Percentiles rank a stretch among this genome's conserved stretches.
Evolutionary conservation across 2,797 vertebrate species (phyloP).

Genomic region (Sebastes vulpes): DNA sequence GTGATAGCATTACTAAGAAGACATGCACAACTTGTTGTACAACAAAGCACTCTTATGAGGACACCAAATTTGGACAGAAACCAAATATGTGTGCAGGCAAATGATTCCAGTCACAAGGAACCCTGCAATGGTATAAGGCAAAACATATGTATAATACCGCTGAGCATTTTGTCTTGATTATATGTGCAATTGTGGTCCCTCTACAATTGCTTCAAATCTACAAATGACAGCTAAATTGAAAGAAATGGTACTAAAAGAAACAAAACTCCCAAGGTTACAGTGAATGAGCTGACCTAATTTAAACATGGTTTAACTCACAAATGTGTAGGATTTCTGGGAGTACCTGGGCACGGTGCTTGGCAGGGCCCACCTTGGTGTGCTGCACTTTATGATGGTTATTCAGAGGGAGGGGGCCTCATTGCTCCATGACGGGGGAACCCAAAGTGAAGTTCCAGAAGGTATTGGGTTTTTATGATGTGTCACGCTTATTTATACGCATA

Average conservation of each 20-base stretch:
- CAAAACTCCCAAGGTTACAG: background rate
- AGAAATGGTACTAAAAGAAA: background rate
- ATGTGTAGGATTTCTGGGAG: background rate
- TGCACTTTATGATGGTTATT: slow-evolving; percentile 60
- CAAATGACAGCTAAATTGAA: background rate
- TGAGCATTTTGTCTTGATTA: background rate
- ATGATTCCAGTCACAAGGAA: background rate
- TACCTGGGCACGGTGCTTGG: slow-evolving; percentile 17
- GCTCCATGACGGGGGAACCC: slow-evolving; percentile 43
- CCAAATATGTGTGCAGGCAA: background rate
- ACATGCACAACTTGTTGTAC: background rate
- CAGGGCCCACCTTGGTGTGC: slow-evolving; percentile 31
- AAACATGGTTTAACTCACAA: background rate
- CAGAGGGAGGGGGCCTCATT: slow-evolving; percentile 31
- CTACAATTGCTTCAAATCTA: background rate
- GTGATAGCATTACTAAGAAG: background rate
- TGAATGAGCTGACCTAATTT: background rate
- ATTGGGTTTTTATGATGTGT: slow-evolving; percentile 75
- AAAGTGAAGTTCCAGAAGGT: slow-evolving; percentile 66
- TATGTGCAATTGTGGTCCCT: background rate
- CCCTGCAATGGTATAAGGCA: background rate
- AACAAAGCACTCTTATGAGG: background rate
- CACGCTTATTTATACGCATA: slow-evolving; percentile 70
- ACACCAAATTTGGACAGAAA: background rate
- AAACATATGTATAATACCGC: background rate